Conservation (phyloP, 2,797 vertebrate species). For the Artibeus jamaicensis region DNA sequence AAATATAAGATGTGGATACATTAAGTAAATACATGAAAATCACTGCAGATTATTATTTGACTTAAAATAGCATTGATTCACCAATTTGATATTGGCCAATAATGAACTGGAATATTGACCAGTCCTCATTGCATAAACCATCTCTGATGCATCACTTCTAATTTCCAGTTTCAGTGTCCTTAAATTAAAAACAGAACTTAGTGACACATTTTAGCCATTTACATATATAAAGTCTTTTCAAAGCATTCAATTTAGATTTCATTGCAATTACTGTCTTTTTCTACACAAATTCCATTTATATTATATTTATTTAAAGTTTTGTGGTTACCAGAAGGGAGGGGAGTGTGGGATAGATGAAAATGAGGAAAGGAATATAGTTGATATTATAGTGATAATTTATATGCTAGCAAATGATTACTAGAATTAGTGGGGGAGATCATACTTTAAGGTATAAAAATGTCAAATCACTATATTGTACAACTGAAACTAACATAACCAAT, state of each 20-base stretch:
- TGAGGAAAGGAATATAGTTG: not conserved
- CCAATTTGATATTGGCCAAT: not conserved
- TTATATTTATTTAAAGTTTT: not conserved
- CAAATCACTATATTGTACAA: not conserved
- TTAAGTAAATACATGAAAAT: not conserved
- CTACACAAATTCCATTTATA: not conserved
- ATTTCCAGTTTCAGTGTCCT: not conserved
- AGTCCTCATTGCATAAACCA: not conserved
- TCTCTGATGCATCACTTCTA: not conserved
- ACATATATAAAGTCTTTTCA: not conserved
- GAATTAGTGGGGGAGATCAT: not conserved
- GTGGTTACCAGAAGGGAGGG: not conserved
- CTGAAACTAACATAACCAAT: not conserved
- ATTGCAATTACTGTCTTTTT: not conserved
- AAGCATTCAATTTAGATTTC: not conserved
- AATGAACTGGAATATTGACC: not conserved
- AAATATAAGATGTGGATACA: not conserved
- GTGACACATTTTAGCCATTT: not conserved
- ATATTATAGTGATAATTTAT: not conserved
- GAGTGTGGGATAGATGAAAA: not conserved
- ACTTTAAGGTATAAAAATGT: not conserved
- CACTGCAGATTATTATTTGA: not conserved
- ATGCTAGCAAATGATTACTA: not conserved
- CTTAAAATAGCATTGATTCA: not conserved
- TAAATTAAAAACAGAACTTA: constrained; percentile 2